Evolutionary conservation across 2,797 vertebrate genomes (phyloP).

Genomic region (Salmo trutta): DNA sequence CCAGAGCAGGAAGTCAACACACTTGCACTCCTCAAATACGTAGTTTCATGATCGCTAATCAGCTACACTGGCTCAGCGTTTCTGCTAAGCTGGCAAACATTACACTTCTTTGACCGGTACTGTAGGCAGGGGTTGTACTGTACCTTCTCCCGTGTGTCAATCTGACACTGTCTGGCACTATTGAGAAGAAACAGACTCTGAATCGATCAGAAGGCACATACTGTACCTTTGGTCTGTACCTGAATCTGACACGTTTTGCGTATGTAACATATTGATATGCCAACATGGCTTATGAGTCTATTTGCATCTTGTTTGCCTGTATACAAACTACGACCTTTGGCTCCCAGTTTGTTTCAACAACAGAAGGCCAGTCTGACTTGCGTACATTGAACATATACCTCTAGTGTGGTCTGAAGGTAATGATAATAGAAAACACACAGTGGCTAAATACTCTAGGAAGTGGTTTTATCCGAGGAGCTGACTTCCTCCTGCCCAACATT

Average conservation of each 20-base stretch:
- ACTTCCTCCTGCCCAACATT: slow-evolving; percentile 27
- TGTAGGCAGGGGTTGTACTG: too few species aligned
- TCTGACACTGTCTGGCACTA: background rate
- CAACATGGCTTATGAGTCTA: background rate
- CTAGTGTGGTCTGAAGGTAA: slow-evolving; percentile 9
- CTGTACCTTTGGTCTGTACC: slow-evolving; percentile 13
- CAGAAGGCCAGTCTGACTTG: background rate
- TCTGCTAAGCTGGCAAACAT: too few species aligned
- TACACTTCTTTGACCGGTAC: too few species aligned
- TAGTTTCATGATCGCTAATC: background rate
- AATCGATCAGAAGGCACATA: background rate
- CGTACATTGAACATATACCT: background rate
- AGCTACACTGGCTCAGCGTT: background rate
- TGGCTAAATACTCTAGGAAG: slow-evolving; percentile 36
- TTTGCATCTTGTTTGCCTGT: slow-evolving; percentile 65
- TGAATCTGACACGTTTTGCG: background rate
- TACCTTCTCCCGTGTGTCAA: background rate
- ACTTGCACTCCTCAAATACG: too few species aligned
- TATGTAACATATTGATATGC: background rate
- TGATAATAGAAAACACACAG: slow-evolving; percentile 11
- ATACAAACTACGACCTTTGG: slow-evolving; percentile 39
- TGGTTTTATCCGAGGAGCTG: slow-evolving; percentile 33
- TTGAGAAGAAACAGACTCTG: background rate
- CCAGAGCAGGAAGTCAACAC: too few species aligned
- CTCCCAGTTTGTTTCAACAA: slow-evolving; percentile 7